A percentile compares a stretch with the other conserved stretches of the same genome.
Conservation (phyloP, 2,888 invertebrate genomes). For the Zaprionus bogoriensis region DNA sequence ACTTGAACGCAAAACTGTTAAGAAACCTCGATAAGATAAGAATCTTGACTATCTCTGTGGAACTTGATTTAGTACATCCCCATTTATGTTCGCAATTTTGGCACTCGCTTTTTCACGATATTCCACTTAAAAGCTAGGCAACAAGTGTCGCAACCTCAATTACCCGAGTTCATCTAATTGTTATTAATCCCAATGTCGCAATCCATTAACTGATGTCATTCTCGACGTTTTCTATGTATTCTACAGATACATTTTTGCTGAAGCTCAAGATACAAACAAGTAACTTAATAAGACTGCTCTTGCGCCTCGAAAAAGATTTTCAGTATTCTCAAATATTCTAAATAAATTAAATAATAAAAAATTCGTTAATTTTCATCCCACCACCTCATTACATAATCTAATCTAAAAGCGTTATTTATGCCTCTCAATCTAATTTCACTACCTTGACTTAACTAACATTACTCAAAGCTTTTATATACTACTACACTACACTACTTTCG, state of each 20-base stretch:
- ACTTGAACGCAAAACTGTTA: too few species aligned
- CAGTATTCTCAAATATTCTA: neutral
- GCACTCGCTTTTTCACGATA: neutral
- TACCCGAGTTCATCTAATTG: conserved; percentile 1
- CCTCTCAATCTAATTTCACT: too few species aligned
- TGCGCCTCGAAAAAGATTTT: too few species aligned
- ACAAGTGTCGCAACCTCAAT: conserved; percentile 24
- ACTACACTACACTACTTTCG: too few species aligned
- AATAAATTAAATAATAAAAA: too few species aligned
- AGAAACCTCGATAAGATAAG: conserved; percentile 30
- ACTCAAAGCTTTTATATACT: too few species aligned
- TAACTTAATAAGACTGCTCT: too few species aligned
- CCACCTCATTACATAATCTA: too few species aligned
- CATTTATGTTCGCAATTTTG: neutral
- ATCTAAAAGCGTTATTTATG: too few species aligned
- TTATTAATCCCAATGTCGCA: conserved; percentile 15
- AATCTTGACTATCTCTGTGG: conserved; percentile 4
- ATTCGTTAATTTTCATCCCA: too few species aligned
- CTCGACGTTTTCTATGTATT: neutral
- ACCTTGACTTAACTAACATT: too few species aligned
- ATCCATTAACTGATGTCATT: conserved; percentile 18
- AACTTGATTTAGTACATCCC: neutral
- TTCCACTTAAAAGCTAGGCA: neutral
- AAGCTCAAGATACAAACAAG: too few species aligned
- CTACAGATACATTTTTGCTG: neutral